Base-by-base conservation (phyloP, 2,113 vertebrate genomes). In the Neodontobutis hainanensis region DNA sequence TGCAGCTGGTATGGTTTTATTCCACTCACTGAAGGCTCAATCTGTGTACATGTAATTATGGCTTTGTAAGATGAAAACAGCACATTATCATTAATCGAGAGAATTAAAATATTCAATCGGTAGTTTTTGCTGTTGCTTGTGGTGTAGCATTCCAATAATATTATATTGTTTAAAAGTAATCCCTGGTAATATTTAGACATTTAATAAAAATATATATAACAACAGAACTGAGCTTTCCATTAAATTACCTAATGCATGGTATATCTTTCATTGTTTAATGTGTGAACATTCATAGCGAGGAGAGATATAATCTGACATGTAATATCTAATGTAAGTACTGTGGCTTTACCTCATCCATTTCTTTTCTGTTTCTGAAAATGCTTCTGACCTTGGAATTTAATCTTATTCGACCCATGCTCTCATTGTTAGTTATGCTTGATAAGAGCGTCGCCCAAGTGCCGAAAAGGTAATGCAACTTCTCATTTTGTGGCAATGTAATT, bases 331-430 rank as follows among this genome's bases (percentile, higher is more conserved):
- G 12, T 35, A 53, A 53, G 62, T 83, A 73, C 71, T 67, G 65
- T 12, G 3, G 67, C 62, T 73, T 71, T 19, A 44, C 66, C 81
- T 73, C 51, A 57, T 69, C 58, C 63, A 61, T 75, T 81, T 66
- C 58, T 84, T 27, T 86, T 58, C 68, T 79, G 62, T 66, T 80
- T 66, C 82, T 66, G 65, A 70, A 75, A 86, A 83, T 53, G 61
- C 64, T 76, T 16, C 6, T 61, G 82, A 87, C 88, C 88, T 87
- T 89, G 87, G 79, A 89, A 85, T 84, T 75, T 82, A 87, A 90
- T 85, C 78, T 70, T 73, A 86, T 86, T 85, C 70, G 52, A 85
- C 84, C 82, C 44, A 4, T 68, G 62, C 68, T 53, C 81, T 87
- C 77, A 78, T 79, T 84, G 77, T 84, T 65, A 86, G 78, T 85